These are phyloP conservation scores for Battus philenor DNA, from an alignment of 1,140 invertebrate species.

Conservation along the genomic window DNA sequence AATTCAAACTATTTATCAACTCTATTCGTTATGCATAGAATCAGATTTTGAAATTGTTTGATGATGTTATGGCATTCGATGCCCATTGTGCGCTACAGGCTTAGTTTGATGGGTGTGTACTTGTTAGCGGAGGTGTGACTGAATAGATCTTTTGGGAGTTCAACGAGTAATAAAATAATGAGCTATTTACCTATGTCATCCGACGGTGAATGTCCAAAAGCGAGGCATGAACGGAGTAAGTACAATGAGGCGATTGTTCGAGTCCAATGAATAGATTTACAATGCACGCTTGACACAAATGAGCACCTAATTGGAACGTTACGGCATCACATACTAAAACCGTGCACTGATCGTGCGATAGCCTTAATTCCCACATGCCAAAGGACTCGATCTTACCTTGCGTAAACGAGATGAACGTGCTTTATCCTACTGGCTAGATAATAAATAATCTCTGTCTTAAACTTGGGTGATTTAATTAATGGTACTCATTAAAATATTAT, in stretches of 20 bases:
- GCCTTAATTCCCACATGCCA: conserved; percentile 34
- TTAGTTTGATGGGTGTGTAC: conserved; percentile 70
- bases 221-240: conserved; percentile 44
- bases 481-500: conserved; percentile 12
- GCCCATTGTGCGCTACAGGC: conserved; percentile 54
- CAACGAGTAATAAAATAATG: conserved; percentile 32
- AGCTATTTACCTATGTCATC: conserved; percentile 29
- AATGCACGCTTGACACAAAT: conserved; percentile 70
- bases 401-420: conserved; percentile 20
- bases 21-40: conserved; percentile 74
- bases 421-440: conserved; percentile 7
- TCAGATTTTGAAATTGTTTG: conserved; percentile 74
- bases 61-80: conserved; percentile 65
- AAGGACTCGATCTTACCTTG: conserved; percentile 22
- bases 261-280: conserved; percentile 61
- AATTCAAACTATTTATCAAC: conserved; percentile 76
- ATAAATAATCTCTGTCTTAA: conserved; percentile 14
- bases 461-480: conserved; percentile 5
- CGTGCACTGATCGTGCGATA: conserved; percentile 45
- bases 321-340: conserved; percentile 53
- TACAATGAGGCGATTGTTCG: conserved; percentile 65
- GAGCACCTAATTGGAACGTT: conserved; percentile 71
- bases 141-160: conserved; percentile 45
- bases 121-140: conserved; percentile 63
- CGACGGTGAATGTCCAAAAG: conserved; percentile 49